These are phyloP conservation scores for Acholoe squamosa DNA, from an alignment of 2,888 invertebrate genomes.

Conservation along the genomic window DNA sequence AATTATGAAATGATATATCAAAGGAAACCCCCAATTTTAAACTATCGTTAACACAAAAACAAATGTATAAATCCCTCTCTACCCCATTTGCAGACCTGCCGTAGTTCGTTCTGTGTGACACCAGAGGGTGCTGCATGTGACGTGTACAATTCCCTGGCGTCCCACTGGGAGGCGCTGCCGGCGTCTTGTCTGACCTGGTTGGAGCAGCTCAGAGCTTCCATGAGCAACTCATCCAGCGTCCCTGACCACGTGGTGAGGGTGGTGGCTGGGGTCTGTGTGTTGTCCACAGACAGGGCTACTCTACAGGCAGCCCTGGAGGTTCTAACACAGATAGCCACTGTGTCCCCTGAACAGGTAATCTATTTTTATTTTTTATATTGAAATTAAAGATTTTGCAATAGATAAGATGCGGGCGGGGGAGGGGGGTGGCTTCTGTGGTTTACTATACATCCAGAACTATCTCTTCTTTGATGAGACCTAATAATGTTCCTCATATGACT, in stretches of 20 bases:
- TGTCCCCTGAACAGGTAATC: slow-evolving; percentile 25
- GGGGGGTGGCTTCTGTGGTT: too few species aligned
- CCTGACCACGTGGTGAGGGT: not conserved
- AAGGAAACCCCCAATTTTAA: too few species aligned
- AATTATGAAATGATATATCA: too few species aligned
- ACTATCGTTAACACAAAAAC: too few species aligned
- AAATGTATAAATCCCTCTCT: not conserved
- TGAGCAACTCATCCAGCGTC: not conserved
- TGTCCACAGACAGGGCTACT: not conserved
- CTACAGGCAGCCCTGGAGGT: slow-evolving; percentile 3
- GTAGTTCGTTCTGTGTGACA: not conserved
- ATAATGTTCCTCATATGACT: too few species aligned
- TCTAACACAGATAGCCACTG: not conserved
- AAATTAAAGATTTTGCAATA: too few species aligned
- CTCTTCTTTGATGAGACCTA: too few species aligned
- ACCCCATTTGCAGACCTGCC: not conserved
- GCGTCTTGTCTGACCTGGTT: not conserved
- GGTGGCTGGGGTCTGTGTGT: slow-evolving; percentile 43
- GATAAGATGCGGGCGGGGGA: too few species aligned
- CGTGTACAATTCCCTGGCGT: not conserved
- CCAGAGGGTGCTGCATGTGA: slow-evolving; percentile 24
- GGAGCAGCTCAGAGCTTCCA: not conserved
- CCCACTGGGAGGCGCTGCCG: not conserved
- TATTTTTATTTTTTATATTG: too few species aligned
- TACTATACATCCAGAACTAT: too few species aligned